Conservation (phyloP, 2,797 vertebrate species). For the Platyrinchus mystaceus region DNA sequence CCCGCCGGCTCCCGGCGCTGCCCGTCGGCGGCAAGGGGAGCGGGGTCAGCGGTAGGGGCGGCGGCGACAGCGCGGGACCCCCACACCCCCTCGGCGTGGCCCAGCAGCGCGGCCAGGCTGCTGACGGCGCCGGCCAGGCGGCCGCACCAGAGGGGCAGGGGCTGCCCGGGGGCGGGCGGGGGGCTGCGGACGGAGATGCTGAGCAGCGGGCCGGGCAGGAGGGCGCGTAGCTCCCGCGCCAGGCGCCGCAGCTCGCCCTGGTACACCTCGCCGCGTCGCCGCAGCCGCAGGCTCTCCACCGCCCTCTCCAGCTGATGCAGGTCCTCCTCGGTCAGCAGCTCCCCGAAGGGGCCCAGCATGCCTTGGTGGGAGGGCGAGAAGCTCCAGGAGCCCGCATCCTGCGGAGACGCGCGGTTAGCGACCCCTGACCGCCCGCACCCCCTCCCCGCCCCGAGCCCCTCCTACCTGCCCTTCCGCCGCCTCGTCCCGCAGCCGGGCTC, state of each 20-base stretch:
- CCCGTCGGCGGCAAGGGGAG: not conserved
- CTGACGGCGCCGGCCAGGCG: conserved; percentile 87
- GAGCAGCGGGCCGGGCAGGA: conserved; percentile 88
- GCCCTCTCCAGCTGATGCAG: conserved; percentile 90
- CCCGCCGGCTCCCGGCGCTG: not conserved
- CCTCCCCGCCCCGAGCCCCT: not conserved
- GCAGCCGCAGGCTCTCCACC: conserved; percentile 86
- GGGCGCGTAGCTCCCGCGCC: conserved; percentile 84
- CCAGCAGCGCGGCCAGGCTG: conserved; percentile 89
- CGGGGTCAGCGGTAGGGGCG: rapidly evolving
- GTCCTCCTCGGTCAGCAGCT: conserved; percentile 92
- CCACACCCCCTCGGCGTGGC: conserved; percentile 72
- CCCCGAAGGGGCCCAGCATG: conserved; percentile 93
- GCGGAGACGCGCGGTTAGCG: not conserved
- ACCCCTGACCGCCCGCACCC: no score
- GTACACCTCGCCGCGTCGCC: conserved; percentile 73
- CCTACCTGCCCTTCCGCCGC: conserved; percentile 21
- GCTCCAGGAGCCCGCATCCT: conserved; percentile 81
- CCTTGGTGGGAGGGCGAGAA: conserved; percentile 90
- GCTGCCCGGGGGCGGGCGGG: conserved; percentile 74
- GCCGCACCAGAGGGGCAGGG: conserved; percentile 87
- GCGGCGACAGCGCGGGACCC: not conserved
- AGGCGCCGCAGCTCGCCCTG: conserved; percentile 82
- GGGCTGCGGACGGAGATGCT: conserved; percentile 88
- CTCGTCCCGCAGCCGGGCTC: conserved; percentile 82